Conservation (phyloP, 2,797 vertebrate genomes). For the Tauraco hartlaubi region DNA sequence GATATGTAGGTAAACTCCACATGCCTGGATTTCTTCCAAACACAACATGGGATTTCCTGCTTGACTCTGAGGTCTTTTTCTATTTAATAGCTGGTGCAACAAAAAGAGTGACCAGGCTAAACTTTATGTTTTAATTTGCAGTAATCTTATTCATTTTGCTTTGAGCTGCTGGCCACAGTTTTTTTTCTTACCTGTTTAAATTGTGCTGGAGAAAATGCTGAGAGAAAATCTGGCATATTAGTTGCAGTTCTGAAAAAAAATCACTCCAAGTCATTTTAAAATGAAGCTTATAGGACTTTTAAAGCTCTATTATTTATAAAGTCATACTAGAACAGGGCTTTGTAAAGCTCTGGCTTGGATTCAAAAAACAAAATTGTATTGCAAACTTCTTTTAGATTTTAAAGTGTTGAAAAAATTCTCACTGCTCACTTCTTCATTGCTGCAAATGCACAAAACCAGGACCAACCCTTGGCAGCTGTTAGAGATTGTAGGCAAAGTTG, state of each 20-base stretch:
- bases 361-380: neutral
- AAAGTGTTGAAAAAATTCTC: neutral
- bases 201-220: neutral
- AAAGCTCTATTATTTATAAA: neutral
- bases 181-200: neutral
- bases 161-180: neutral
- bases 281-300: neutral
- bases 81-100: neutral
- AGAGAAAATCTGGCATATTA: neutral
- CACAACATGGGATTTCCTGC: neutral
- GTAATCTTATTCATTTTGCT: neutral
- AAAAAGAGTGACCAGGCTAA: neutral
- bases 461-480: neutral
- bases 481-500: fast-evolving
- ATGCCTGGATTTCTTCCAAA: neutral
- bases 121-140: neutral
- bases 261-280: neutral
- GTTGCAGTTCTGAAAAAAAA: neutral
- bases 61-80: neutral
- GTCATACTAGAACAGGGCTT: neutral
- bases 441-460: neutral
- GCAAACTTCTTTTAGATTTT: neutral
- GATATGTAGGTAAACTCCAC: neutral
- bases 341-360: neutral
- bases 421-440: neutral